Evolutionary conservation across 2,113 vertebrate genomes (phyloP).

Genomic region (Gallinago paraguaiae): DNA sequence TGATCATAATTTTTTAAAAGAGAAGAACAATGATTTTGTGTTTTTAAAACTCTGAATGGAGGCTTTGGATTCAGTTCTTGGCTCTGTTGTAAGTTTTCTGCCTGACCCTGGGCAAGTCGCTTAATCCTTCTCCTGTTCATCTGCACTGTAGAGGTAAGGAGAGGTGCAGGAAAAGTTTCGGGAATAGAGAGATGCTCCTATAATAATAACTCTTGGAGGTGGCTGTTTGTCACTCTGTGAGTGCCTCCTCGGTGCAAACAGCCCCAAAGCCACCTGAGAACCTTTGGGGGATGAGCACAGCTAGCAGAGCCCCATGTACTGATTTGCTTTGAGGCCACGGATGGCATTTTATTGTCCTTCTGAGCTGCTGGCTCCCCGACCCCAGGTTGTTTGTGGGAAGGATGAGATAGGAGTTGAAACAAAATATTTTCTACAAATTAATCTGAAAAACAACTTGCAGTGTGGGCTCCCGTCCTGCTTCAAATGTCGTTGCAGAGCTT

Average conservation of each 20-base stretch:
- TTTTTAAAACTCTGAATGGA: background rate
- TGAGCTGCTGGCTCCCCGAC: background rate
- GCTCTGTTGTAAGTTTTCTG: background rate
- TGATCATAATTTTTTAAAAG: background rate
- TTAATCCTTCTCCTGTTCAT: background rate
- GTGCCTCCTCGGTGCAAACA: background rate
- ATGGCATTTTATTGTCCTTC: background rate
- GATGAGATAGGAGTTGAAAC: background rate
- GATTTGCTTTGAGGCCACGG: background rate
- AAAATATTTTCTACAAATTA: background rate
- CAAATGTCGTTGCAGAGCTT: background rate
- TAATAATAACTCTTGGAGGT: background rate
- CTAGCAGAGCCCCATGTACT: background rate
- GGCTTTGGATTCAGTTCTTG: background rate
- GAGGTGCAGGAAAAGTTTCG: background rate
- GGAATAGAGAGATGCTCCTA: background rate
- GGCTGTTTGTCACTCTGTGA: accelerated
- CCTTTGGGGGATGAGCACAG: accelerated
- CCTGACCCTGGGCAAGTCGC: background rate
- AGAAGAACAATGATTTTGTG: background rate
- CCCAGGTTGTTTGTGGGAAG: background rate
- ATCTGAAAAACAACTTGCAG: background rate
- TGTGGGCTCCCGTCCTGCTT: background rate
- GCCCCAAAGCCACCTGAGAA: background rate
- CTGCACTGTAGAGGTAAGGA: background rate